A percentile compares a stretch with the other conserved stretches of the same genome.
Conservation (phyloP, 2,888 invertebrate species). For the Ichneumon xanthorius region DNA sequence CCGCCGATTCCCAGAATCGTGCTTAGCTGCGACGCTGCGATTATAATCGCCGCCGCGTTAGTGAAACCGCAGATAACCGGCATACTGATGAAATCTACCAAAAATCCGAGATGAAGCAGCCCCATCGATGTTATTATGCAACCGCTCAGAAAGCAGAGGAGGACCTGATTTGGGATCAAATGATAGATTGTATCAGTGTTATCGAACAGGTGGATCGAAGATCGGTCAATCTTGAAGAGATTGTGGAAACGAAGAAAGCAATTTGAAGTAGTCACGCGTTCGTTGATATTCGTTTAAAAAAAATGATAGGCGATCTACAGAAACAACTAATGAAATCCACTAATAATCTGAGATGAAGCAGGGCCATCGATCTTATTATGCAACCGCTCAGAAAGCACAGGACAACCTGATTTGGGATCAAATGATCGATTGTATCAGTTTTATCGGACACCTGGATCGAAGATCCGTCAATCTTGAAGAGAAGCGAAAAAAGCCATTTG, state of each 20-base stretch:
- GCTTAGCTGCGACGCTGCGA: conserved; percentile 86
- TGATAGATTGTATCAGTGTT: neutral
- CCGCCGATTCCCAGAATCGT: conserved; percentile 85
- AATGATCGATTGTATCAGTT: too few species aligned
- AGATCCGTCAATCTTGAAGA: too few species aligned
- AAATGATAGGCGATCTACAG: neutral
- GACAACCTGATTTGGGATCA: too few species aligned
- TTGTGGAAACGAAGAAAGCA: neutral
- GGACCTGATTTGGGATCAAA: conserved; percentile 82
- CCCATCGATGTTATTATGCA: conserved; percentile 85
- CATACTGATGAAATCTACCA: conserved; percentile 87
- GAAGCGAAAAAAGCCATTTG: too few species aligned
- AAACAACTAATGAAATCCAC: neutral
- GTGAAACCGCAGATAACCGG: conserved; percentile 87
- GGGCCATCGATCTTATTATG: too few species aligned
- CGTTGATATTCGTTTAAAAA: neutral
- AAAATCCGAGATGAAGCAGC: conserved; percentile 86
- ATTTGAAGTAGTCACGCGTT: neutral
- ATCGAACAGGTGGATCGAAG: neutral
- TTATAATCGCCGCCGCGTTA: conserved; percentile 87
- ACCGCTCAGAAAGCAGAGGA: conserved; percentile 86
- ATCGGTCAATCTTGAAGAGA: neutral
- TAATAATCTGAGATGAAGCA: too few species aligned
- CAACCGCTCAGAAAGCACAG: too few species aligned
- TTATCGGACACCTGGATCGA: too few species aligned